Conservation (phyloP, 2,888 invertebrate genomes). For the Metallyticus violacea region DNA sequence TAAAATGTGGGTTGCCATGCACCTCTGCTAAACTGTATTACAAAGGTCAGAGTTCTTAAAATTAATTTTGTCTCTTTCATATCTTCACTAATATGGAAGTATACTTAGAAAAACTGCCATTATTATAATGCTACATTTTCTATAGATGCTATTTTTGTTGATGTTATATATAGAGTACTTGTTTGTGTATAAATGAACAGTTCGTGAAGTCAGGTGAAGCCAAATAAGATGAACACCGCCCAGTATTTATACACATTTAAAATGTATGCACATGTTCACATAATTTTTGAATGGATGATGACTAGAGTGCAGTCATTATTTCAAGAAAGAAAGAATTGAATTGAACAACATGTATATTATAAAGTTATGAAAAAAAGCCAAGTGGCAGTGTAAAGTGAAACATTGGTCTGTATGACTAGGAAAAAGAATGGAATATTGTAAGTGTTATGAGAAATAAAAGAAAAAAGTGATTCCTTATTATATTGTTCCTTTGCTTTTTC, state of each 20-base stretch:
- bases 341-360: not conserved
- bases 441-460: not conserved
- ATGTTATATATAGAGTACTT: not conserved
- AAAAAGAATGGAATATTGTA: not conserved
- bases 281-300: not conserved
- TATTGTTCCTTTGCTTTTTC: not conserved
- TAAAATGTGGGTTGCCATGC: not conserved
- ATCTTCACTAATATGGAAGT: not conserved
- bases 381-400: not conserved
- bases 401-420: not conserved
- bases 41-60: not conserved
- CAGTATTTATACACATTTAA: not conserved
- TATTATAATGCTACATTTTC: not conserved
- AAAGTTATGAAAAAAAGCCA: not conserved
- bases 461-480: not conserved
- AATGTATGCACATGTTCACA: not conserved
- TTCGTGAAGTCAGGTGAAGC: not conserved
- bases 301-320: not conserved
- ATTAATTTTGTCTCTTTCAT: not conserved
- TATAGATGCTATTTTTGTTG: not conserved
- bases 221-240: not conserved
- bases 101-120: not conserved
- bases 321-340: not conserved
- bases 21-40: not conserved
- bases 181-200: not conserved